A percentile compares a stretch with the other conserved stretches of the same genome.
These are phyloP conservation scores for Volucella zonaria DNA, from an alignment of 2,888 invertebrate species.

Conservation along the genomic window DNA sequence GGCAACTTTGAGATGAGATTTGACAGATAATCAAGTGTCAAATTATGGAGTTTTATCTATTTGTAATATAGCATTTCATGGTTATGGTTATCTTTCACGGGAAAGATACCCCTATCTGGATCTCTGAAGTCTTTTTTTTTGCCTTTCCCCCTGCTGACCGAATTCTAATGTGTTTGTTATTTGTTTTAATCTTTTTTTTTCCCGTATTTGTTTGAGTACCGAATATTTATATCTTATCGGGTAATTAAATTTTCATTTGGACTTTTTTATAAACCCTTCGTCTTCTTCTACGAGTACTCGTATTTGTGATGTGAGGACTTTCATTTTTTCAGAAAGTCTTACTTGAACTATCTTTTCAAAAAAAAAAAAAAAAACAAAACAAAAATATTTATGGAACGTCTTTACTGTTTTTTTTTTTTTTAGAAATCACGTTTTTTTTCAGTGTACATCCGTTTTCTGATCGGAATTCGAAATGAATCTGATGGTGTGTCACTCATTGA, in stretches of 20 bases:
- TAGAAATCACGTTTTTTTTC: conserved; percentile 61
- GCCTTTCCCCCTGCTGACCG: conserved; percentile 32
- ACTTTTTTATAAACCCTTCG: conserved; percentile 27
- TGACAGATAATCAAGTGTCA: conserved; percentile 71
- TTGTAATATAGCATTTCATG: conserved; percentile 22
- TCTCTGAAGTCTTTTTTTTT: conserved; percentile 1
- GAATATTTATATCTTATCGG: conserved; percentile 53
- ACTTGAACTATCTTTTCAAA: conserved; percentile 14
- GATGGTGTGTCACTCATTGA: conserved; percentile 65
- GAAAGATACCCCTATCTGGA: conserved; percentile 34
- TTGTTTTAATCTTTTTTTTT: conserved; percentile 23
- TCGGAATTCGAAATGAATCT: conserved; percentile 71
- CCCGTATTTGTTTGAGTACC: too few species aligned
- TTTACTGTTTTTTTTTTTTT: conserved; percentile 6
- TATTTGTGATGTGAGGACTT: conserved; percentile 24
- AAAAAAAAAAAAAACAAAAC: neutral
- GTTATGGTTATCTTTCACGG: conserved; percentile 28
- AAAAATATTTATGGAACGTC: conserved; percentile 27
- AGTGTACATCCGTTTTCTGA: conserved; percentile 71
- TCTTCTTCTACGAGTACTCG: conserved; percentile 7
- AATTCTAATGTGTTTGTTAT: conserved; percentile 62
- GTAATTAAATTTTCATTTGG: conserved; percentile 58
- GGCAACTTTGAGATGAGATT: conserved; percentile 49
- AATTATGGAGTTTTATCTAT: conserved; percentile 60
- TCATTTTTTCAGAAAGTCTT: conserved; percentile 9